Conservation (phyloP, 1,140 invertebrate genomes). For the Coelopa frigida region DNA sequence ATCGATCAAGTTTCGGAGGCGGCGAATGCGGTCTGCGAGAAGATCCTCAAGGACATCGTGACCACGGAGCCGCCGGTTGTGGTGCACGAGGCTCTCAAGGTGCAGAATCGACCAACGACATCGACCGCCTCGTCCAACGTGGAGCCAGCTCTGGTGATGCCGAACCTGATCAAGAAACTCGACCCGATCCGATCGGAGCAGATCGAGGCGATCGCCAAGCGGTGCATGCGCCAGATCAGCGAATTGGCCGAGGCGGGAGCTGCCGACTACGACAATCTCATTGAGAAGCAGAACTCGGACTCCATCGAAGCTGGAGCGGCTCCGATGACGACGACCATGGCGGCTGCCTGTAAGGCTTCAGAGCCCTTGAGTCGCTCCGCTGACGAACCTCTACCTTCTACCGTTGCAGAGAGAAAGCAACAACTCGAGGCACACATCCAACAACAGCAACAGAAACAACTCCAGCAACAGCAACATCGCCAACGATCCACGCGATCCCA, state of each 20-base stretch:
- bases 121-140: background rate
- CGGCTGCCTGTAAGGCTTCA: conserved; percentile 29
- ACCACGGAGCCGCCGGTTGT: conserved; percentile 39
- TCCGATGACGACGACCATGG: background rate
- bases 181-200: conserved; percentile 40
- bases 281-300: background rate
- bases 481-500: conserved; percentile 11
- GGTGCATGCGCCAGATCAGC: conserved; percentile 41
- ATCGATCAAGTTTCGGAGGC: conserved; percentile 41
- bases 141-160: conserved; percentile 28
- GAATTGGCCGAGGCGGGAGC: conserved; percentile 27
- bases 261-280: conserved; percentile 38
- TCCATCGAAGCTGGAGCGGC: conserved; percentile 3
- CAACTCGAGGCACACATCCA: background rate
- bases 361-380: too few species aligned
- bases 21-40: conserved; percentile 39
- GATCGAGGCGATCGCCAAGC: conserved; percentile 37
- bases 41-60: conserved; percentile 40
- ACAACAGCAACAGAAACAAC: too few species aligned
- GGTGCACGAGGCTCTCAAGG: conserved; percentile 32
- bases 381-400: conserved; percentile 23
- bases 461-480: background rate
- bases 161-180: conserved; percentile 38
- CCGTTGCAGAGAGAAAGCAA: conserved; percentile 37
- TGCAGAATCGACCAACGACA: conserved; percentile 20